A percentile compares a stretch with the other conserved stretches of the same genome.
phyloP scores from a whole-genome alignment of 2,888 invertebrate species.

The Drosophila rubida region DNA sequence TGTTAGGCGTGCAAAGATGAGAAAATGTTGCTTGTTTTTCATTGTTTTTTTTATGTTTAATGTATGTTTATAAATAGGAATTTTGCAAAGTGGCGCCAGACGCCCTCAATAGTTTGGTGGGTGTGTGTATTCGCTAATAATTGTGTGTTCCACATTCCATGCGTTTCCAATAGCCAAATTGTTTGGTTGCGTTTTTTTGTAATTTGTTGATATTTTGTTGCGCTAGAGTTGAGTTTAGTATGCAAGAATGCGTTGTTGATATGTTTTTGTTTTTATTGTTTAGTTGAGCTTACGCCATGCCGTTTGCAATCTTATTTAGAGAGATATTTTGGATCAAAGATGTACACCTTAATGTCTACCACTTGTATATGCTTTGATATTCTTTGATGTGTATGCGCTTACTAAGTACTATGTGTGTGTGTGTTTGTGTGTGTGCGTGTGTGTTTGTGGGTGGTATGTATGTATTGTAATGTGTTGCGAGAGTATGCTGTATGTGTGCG shows the following conservation, averaged over 20 bases:
- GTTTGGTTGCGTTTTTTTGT: slow-evolving; percentile 37
- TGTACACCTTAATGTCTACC: slow-evolving; percentile 48
- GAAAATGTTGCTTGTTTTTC: slow-evolving; percentile 52
- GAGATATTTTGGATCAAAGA: slow-evolving; percentile 21
- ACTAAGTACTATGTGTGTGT: slow-evolving; percentile 4
- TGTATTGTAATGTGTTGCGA: slow-evolving; percentile 40
- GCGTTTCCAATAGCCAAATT: slow-evolving; percentile 69
- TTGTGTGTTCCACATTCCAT: slow-evolving; percentile 69
- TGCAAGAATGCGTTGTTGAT: slow-evolving; percentile 52
- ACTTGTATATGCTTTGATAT: slow-evolving; percentile 40
- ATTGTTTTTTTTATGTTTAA: slow-evolving; percentile 22
- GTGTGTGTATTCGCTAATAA: slow-evolving; percentile 29
- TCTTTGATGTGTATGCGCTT: slow-evolving; percentile 25
- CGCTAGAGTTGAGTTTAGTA: slow-evolving; percentile 60
- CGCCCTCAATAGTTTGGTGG: slow-evolving; percentile 28
- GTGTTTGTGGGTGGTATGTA: slow-evolving; percentile 1
- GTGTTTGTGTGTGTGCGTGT: slow-evolving; percentile 7
- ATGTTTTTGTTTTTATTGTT: slow-evolving; percentile 38
- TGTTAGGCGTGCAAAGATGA: slow-evolving; percentile 65
- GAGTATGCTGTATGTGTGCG: slow-evolving; percentile 19
- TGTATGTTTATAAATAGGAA: slow-evolving; percentile 16
- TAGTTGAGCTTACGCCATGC: slow-evolving; percentile 62
- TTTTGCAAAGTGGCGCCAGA: slow-evolving; percentile 38
- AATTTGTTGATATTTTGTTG: slow-evolving; percentile 25
- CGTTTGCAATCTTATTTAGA: slow-evolving; percentile 49